A percentile compares a stretch with the other conserved stretches of the same genome.
phyloP scores from a whole-genome alignment of 2,888 invertebrate species.

The Dusona sp. region DNA sequence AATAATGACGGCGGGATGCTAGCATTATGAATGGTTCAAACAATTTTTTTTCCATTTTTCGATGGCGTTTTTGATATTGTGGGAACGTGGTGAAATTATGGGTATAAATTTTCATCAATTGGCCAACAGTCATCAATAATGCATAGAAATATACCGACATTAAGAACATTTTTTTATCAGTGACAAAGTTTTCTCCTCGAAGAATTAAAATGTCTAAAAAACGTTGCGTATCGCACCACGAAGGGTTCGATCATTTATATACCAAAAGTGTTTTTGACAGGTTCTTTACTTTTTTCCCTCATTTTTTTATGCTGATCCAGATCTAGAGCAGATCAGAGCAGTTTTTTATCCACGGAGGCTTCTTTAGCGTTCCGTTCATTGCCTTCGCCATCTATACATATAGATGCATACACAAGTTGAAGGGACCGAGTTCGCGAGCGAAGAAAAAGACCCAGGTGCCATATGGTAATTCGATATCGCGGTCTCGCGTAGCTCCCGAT shows the following conservation, averaged over 20 bases:
- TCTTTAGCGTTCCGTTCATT: not conserved
- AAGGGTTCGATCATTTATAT: not conserved
- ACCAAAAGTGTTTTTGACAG: not conserved
- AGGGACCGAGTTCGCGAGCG: slow-evolving; percentile 23
- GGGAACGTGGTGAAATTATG: slow-evolving; percentile 18
- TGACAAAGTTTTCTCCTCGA: not conserved
- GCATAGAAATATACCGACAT: not conserved
- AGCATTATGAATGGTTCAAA: slow-evolving; percentile 2
- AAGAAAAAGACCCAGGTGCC: slow-evolving; percentile 68
- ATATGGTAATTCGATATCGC: slow-evolving; percentile 77
- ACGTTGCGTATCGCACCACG: not conserved
- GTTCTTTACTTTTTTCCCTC: not conserved
- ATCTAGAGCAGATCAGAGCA: not conserved
- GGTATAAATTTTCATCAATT: not conserved
- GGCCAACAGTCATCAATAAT: not conserved
- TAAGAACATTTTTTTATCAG: not conserved
- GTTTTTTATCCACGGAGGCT: not conserved
- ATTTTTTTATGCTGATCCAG: not conserved
- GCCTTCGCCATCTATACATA: not conserved
- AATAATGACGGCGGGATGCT: slow-evolving; percentile 37
- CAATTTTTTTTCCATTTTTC: not conserved
- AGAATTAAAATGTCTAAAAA: not conserved
- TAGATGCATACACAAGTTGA: not conserved
- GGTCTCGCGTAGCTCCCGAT: slow-evolving; percentile 67
- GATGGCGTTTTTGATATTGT: not conserved